Evolutionary conservation across 2,113 vertebrate genomes (phyloP).

Genomic region (Scolopax mira): DNA sequence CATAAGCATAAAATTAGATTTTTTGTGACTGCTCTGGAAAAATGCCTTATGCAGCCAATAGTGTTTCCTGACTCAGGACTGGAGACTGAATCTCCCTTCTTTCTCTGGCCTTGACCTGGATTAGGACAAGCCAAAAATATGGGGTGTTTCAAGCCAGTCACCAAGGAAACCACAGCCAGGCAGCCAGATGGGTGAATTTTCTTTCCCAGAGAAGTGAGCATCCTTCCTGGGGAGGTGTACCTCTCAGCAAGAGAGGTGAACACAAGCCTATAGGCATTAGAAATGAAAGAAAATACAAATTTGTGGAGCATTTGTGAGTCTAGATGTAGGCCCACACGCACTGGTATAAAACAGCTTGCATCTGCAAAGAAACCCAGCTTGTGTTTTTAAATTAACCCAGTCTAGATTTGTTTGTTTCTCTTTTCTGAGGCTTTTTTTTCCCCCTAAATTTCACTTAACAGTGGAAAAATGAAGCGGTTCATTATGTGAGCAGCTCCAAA

Average conservation of each 20-base stretch:
- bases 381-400: neutral
- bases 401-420: neutral
- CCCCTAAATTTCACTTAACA: neutral
- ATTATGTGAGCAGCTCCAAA: slow-evolving; percentile 2
- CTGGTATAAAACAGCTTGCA: neutral
- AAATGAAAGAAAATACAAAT: neutral
- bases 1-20: neutral
- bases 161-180: neutral
- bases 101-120: neutral
- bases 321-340: neutral
- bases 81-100: neutral
- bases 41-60: rapidly evolving
- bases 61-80: neutral
- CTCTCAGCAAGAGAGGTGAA: neutral
- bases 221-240: neutral
- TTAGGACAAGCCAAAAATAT: neutral
- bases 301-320: neutral
- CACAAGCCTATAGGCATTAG: neutral
- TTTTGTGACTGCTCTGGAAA: neutral
- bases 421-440: neutral
- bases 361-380: neutral
- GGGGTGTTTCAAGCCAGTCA: neutral
- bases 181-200: neutral
- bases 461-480: neutral
- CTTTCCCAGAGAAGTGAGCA: neutral